A percentile compares a stretch with the other conserved stretches of the same genome.
Evolutionary conservation across 2,113 vertebrate genomes (phyloP).

Genomic region (Lathamus discolor): DNA sequence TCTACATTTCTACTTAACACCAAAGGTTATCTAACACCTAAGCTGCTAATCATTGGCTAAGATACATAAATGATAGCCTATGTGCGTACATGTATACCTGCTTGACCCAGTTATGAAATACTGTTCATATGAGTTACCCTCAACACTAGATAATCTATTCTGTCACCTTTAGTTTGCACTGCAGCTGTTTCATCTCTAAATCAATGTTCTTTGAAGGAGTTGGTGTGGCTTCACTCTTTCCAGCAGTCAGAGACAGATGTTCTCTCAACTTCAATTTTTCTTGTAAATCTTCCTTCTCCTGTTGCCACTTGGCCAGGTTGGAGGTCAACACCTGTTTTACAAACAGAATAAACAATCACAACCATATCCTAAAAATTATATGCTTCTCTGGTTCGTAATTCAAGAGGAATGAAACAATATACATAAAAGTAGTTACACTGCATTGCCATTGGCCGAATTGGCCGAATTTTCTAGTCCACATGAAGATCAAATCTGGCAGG

Average conservation of each 20-base stretch:
- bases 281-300: slow-evolving; percentile 87
- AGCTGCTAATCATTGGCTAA: background rate
- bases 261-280: slow-evolving; percentile 74
- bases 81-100: background rate
- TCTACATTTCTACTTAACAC: background rate
- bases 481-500: background rate
- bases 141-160: slow-evolving; percentile 7
- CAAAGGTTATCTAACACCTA: background rate
- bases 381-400: background rate
- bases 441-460: background rate
- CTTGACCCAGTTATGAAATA: slow-evolving; percentile 11
- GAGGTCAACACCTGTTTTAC: slow-evolving; percentile 82
- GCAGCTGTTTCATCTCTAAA: slow-evolving; percentile 88
- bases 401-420: background rate
- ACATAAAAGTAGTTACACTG: background rate
- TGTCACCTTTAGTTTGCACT: slow-evolving; percentile 89
- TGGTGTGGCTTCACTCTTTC: slow-evolving; percentile 59
- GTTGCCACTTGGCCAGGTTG: slow-evolving; percentile 81
- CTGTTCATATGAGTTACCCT: background rate
- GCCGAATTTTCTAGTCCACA: background rate
- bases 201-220: slow-evolving; percentile 76
- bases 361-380: background rate
- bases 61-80: background rate
- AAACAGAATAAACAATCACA: slow-evolving; percentile 28
- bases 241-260: slow-evolving; percentile 73